Conservation (phyloP, 2,888 invertebrate genomes). For the Plebejus melissa region DNA sequence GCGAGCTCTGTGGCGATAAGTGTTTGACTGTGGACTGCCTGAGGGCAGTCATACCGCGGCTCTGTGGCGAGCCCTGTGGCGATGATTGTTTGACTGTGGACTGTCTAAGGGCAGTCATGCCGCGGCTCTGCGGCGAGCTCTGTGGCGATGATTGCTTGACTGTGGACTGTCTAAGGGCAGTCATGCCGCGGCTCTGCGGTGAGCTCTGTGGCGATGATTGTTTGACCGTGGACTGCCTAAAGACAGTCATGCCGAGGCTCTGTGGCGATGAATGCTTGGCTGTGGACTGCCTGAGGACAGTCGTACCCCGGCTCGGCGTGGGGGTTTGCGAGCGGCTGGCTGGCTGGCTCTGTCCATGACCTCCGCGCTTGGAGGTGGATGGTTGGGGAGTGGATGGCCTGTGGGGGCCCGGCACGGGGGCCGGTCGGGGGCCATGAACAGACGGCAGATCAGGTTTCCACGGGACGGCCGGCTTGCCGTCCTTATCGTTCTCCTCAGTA, state of each 20-base stretch:
- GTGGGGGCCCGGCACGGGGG: background rate
- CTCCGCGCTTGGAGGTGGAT: background rate
- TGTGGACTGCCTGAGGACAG: background rate
- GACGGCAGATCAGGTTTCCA: background rate
- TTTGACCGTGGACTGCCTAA: background rate
- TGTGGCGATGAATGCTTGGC: background rate
- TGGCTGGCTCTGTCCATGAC: conserved; percentile 9
- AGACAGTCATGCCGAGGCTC: background rate
- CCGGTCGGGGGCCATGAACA: background rate
- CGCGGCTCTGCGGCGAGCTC: background rate
- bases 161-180: background rate
- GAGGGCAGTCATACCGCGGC: background rate
- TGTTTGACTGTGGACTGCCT: background rate
- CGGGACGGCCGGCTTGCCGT: background rate
- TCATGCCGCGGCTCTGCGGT: background rate
- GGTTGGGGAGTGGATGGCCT: background rate
- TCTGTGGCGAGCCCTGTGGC: background rate
- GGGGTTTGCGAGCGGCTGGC: background rate
- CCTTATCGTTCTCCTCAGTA: background rate
- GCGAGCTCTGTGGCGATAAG: background rate
- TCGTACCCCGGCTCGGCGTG: background rate
- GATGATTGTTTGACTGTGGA: background rate
- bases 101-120: background rate
- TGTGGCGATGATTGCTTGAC: background rate
- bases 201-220: background rate